Base-by-base conservation (phyloP, 2,113 vertebrate species). In the Chinchilla lanigera region DNA sequence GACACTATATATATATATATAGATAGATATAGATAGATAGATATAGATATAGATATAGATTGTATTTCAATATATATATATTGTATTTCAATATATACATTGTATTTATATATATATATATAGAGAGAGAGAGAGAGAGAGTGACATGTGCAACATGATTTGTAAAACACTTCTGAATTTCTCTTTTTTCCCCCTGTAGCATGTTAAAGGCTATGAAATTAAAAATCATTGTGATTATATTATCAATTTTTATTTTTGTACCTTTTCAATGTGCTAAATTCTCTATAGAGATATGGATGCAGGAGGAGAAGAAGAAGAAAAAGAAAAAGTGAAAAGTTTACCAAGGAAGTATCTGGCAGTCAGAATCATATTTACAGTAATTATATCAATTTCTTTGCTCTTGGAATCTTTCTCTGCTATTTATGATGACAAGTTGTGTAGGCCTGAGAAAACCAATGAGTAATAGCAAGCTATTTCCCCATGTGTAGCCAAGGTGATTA, bases 111-210 rank as follows among this genome's bases (percentile, higher is more conserved):
- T 78, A 24, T 93, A 78, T 69, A 85, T 44, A 95, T 93, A 90
- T 85, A 95, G n/a, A 50, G 47, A 50, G 5, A 50, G 47, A 50
- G 47, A 50, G 9, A 50, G 47, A 50, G 47, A 50, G 65, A 93
- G 90, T 91, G 85, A 47, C 86, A 89, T 67, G 69, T 83, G 87
- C 80, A 86, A 60, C 78, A 82, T 75, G 56, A 81, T 94, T 89
- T 90, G 58, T 82, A 93, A 87, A 93, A 84, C 9, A 95, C 56
- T 90, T 87, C 47, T 73, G 52, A 94, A 63, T 93, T 94, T 95
- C n/a, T 80, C 56, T 93, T 93, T 93, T 92, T 86, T 96, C 96
- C 90, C 58, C 28, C 44, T 69, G n/a, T 63, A 75, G 41, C 56
- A 87, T 78, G 54, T n/a, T 75, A 54, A 93, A 97, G 81, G 44